These are phyloP conservation scores for Tipula vernalis DNA, from an alignment of 2,888 invertebrate genomes.

Conservation along the genomic window DNA sequence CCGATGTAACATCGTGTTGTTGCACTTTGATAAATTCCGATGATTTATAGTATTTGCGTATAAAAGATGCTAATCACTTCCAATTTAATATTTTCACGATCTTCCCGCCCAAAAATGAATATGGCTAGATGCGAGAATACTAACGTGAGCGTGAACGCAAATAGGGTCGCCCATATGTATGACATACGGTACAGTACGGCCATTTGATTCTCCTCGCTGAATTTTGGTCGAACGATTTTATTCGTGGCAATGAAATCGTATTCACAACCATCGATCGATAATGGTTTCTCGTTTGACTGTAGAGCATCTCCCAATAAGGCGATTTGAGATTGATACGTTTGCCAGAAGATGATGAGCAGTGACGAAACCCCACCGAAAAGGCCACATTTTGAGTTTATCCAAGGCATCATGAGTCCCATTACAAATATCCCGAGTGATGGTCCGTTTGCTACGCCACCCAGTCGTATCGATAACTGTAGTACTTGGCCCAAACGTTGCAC, in stretches of 20 bases:
- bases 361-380: slow-evolving; percentile 53
- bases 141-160: slow-evolving; percentile 27
- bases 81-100: slow-evolving; percentile 31
- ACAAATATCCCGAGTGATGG: slow-evolving; percentile 58
- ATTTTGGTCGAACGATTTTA: neutral
- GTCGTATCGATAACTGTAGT: slow-evolving; percentile 46
- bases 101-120: slow-evolving; percentile 31
- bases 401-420: slow-evolving; percentile 41
- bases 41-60: neutral
- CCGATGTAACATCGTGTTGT: neutral
- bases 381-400: slow-evolving; percentile 43
- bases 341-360: slow-evolving; percentile 50
- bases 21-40: neutral
- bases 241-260: slow-evolving; percentile 21
- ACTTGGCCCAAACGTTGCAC: slow-evolving; percentile 66
- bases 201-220: neutral
- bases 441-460: slow-evolving; percentile 52
- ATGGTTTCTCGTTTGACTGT: slow-evolving; percentile 42
- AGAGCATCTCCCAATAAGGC: slow-evolving; percentile 50
- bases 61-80: slow-evolving; percentile 22
- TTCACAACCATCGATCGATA: slow-evolving; percentile 38
- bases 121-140: slow-evolving; percentile 37
- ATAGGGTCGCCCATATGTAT: neutral
- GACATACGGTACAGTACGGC: slow-evolving; percentile 45
- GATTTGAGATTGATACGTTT: slow-evolving; percentile 42